These are phyloP conservation scores for Cyclargus thomasi DNA, from an alignment of 1,140 invertebrate species.

Conservation along the genomic window DNA sequence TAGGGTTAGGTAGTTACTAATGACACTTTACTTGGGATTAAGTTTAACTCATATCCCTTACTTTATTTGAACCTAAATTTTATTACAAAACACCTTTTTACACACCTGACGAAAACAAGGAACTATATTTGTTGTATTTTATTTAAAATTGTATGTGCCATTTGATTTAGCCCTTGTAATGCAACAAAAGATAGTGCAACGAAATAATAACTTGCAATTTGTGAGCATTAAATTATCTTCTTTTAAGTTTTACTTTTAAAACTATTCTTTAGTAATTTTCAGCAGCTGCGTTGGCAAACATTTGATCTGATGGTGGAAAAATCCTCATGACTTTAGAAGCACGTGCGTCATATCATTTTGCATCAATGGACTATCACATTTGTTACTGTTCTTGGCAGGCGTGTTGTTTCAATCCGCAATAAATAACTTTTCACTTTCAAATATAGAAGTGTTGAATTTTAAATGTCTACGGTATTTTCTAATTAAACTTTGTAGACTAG, in stretches of 20 bases:
- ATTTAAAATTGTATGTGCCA: too few species aligned
- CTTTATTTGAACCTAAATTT: too few species aligned
- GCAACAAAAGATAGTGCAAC: too few species aligned
- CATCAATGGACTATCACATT: not conserved
- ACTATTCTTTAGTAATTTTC: not conserved
- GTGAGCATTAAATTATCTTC: not conserved
- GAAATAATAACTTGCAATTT: not conserved
- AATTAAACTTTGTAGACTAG: not conserved
- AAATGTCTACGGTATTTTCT: not conserved
- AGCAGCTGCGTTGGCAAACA: slow-evolving; percentile 5
- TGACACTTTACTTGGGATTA: too few species aligned
- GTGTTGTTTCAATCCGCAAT: slow-evolving; percentile 8
- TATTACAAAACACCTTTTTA: too few species aligned
- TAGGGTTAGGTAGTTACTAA: too few species aligned
- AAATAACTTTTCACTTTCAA: slow-evolving; percentile 11
- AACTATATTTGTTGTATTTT: too few species aligned
- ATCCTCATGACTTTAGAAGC: not conserved
- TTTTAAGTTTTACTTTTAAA: not conserved
- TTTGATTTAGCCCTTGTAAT: too few species aligned
- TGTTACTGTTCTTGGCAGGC: slow-evolving; percentile 2
- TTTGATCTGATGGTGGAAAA: slow-evolving; percentile 13
- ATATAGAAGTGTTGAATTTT: slow-evolving; percentile 1
- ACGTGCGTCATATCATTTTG: not conserved
- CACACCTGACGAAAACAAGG: too few species aligned
- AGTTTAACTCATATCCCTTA: too few species aligned